phyloP scores from a whole-genome alignment of 2,888 invertebrate genomes.

The Ormyrus nitidulus region DNA sequence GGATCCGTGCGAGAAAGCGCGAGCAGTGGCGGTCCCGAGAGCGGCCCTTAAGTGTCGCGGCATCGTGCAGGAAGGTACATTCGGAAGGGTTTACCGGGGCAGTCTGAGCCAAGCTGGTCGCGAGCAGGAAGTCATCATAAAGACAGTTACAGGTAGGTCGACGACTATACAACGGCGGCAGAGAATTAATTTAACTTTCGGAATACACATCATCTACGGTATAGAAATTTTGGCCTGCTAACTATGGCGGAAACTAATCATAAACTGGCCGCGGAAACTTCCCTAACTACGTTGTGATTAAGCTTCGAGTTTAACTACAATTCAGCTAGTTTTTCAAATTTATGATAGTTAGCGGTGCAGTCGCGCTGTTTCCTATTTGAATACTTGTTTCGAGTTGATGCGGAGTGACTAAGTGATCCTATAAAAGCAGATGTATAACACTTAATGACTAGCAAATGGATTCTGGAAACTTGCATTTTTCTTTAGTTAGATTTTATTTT shows the following conservation, averaged over 20 bases:
- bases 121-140: constrained; percentile 88
- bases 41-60: constrained; percentile 80
- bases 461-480: too few relatives aligned
- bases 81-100: constrained; percentile 90
- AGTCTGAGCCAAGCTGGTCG: constrained; percentile 80
- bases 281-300: constrained; percentile 32
- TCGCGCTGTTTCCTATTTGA: too few relatives aligned
- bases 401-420: too few relatives aligned
- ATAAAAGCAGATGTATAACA: too few relatives aligned
- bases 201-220: constrained; percentile 1
- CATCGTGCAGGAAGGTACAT: constrained; percentile 88
- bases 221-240: constrained; percentile 28
- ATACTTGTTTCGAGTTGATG: too few relatives aligned
- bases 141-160: constrained; percentile 83
- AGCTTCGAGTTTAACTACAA: constrained; percentile 8
- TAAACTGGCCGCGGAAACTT: constrained; percentile 14
- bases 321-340: background rate
- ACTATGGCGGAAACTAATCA: constrained; percentile 50
- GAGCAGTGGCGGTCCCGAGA: constrained; percentile 79
- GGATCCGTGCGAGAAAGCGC: constrained; percentile 80
- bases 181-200: constrained; percentile 52
- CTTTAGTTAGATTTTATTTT: too few relatives aligned
- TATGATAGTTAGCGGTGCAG: background rate
- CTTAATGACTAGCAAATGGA: too few relatives aligned
- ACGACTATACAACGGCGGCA: background rate